Percentiles rank a stretch among this genome's conserved stretches.
These are phyloP conservation scores for Nesoenas mayeri DNA, from an alignment of 2,113 vertebrate genomes.

Conservation along the genomic window DNA sequence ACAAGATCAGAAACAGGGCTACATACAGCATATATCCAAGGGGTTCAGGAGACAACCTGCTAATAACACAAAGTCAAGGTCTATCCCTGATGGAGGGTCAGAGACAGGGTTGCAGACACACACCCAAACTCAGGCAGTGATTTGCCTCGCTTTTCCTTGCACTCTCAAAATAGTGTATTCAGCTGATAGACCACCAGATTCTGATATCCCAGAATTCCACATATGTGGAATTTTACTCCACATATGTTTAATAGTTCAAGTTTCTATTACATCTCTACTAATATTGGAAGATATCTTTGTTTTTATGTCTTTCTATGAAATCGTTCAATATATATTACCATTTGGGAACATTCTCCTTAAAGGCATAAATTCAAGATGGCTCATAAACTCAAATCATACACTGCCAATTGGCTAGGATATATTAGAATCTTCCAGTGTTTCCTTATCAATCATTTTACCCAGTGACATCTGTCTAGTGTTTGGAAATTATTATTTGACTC, in stretches of 20 bases:
- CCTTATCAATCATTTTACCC: background rate
- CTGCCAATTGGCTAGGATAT: background rate
- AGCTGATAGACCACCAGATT: background rate
- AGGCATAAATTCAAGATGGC: background rate
- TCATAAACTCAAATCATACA: background rate
- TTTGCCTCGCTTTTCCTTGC: background rate
- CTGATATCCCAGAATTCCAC: background rate
- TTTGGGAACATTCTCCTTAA: background rate
- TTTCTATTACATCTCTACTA: background rate
- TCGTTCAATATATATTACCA: background rate
- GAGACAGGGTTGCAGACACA: fast-evolving
- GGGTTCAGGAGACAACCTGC: background rate
- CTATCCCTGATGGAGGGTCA: background rate
- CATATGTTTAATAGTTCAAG: background rate
- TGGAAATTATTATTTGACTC: background rate
- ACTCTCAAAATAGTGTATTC: background rate
- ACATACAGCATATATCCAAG: background rate
- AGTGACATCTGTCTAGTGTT: background rate
- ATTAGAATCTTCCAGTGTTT: background rate
- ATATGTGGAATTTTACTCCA: background rate
- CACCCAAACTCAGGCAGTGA: background rate
- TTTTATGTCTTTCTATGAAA: background rate
- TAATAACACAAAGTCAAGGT: background rate
- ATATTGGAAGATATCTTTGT: background rate
- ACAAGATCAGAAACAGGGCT: background rate